Conservation (phyloP, 2,888 invertebrate genomes). For the Ariolimax columbianus region DNA sequence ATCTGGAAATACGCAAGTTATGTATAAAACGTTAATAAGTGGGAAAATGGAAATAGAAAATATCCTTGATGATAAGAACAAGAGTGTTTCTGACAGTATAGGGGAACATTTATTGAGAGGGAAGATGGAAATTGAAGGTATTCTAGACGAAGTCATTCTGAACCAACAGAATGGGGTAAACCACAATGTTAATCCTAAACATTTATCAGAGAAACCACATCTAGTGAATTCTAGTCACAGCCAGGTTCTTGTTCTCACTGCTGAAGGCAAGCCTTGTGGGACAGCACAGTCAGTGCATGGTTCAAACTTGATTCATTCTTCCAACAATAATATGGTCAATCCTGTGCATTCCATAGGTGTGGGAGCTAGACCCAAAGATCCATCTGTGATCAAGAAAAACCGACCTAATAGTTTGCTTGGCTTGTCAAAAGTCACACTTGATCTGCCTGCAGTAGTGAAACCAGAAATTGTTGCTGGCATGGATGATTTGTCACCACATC, state of each 20-base stretch:
- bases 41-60: slow-evolving; percentile 45
- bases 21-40: slow-evolving; percentile 29
- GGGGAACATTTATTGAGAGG: slow-evolving; percentile 45
- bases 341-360: slow-evolving; percentile 49
- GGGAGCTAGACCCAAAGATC: slow-evolving; percentile 71
- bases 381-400: slow-evolving; percentile 60
- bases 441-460: slow-evolving; percentile 26
- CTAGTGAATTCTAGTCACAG: slow-evolving; percentile 26
- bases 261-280: not conserved
- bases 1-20: not conserved
- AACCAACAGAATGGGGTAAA: slow-evolving; percentile 17
- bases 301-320: slow-evolving; percentile 12
- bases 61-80: slow-evolving; percentile 27
- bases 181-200: not conserved
- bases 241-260: slow-evolving; percentile 4
- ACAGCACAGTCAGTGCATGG: not conserved
- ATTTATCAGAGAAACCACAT: slow-evolving; percentile 8
- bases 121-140: slow-evolving; percentile 52
- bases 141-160: slow-evolving; percentile 50
- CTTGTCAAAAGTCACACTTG: slow-evolving; percentile 65
- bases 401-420: slow-evolving; percentile 71
- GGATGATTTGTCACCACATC: not conserved
- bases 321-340: slow-evolving; percentile 26
- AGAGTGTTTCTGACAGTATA: not conserved
- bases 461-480: not conserved